Conservation (phyloP, 2,113 vertebrate species). For the Fulica atra region DNA sequence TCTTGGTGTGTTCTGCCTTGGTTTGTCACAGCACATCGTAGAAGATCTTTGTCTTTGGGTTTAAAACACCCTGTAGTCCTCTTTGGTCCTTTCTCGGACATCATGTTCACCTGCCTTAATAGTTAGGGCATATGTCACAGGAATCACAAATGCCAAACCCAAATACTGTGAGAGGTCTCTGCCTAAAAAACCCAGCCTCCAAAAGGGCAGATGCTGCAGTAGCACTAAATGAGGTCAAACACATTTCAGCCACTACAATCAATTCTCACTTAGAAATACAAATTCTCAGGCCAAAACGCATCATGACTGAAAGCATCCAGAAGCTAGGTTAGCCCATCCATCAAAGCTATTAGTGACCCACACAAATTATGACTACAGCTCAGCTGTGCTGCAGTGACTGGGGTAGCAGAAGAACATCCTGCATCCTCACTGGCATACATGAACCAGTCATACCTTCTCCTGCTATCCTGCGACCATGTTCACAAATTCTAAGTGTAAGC, state of each 20-base stretch:
- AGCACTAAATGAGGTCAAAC: background rate
- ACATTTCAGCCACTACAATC: background rate
- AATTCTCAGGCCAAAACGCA: background rate
- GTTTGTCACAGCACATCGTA: background rate
- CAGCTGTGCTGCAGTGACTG: background rate
- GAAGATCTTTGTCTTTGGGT: background rate
- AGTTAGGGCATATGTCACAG: background rate
- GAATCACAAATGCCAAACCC: background rate
- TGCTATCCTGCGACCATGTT: background rate
- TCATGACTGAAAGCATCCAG: background rate
- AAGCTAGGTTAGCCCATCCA: background rate
- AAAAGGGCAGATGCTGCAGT: background rate
- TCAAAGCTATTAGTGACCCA: background rate
- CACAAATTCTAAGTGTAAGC: background rate
- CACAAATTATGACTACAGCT: background rate
- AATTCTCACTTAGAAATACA: background rate
- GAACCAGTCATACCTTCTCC: background rate
- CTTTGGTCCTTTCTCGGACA: background rate
- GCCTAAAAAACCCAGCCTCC: background rate
- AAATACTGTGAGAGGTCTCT: background rate
- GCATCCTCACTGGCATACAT: background rate
- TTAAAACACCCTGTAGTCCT: background rate
- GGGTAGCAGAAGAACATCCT: background rate
- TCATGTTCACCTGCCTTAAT: background rate
- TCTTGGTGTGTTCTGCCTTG: rapidly evolving